Percentiles rank a stretch among this genome's conserved stretches.
Evolutionary conservation across 1,140 invertebrate genomes (phyloP).

Genomic region (Lanistes nyassanus): DNA sequence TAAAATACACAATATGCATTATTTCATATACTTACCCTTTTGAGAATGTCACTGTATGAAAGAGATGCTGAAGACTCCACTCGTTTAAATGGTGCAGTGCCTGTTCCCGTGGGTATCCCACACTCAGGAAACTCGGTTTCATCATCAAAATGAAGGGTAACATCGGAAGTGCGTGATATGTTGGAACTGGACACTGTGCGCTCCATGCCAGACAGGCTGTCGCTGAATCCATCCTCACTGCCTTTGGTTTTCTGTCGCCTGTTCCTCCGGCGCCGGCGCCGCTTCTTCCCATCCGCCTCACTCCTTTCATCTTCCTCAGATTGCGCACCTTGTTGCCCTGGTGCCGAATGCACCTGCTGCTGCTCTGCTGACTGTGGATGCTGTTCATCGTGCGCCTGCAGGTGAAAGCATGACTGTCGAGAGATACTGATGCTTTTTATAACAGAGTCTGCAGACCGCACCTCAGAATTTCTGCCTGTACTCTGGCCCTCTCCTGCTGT

Average conservation of each 20-base stretch:
- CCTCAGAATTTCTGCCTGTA: no score
- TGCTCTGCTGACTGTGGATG: neutral
- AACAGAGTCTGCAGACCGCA: no score
- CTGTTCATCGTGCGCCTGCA: neutral
- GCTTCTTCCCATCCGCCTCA: constrained; percentile 33
- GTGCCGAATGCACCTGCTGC: neutral
- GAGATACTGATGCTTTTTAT: no score
- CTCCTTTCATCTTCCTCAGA: constrained; percentile 32
- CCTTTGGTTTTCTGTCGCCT: constrained; percentile 28
- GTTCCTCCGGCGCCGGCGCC: constrained; percentile 27
- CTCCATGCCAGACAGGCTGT: constrained; percentile 25
- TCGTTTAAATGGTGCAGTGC: neutral
- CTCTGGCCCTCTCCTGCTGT: no score
- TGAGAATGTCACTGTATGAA: constrained; percentile 51
- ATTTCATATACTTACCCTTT: constrained; percentile 34
- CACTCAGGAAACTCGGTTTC: constrained; percentile 58
- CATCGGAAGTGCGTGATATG: constrained; percentile 36
- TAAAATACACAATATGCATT: neutral
- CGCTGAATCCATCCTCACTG: constrained; percentile 34
- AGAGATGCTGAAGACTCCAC: constrained; percentile 22
- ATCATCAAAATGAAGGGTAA: constrained; percentile 58
- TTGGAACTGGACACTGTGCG: constrained; percentile 32
- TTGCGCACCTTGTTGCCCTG: constrained; percentile 6
- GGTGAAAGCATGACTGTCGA: neutral
- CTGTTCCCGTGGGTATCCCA: constrained; percentile 9